Base-by-base conservation (phyloP, 2,888 invertebrate species). In the Metacarcinus magister region DNA sequence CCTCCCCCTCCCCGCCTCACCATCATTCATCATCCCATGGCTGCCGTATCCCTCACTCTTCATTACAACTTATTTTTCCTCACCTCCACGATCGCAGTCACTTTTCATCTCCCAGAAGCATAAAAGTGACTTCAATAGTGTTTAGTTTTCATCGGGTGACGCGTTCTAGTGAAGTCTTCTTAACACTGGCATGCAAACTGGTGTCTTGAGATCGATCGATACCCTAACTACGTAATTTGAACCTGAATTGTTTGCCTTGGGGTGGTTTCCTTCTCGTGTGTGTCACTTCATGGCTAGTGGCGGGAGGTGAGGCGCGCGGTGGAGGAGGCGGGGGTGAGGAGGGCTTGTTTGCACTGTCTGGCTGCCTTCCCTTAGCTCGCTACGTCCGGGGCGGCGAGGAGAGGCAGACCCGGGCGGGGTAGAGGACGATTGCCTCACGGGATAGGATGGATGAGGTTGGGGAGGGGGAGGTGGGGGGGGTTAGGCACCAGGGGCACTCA, bases 11-110 rank as follows among this genome's bases (percentile, higher is more conserved):
- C n/a, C 48, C 48, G 32, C 82, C 32, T 32, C 32, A 32, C 82
- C 82, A 82, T 82, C 82, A 82, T 82, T 82, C 32, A 82, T 82
- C 82, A 82, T 82, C 82, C 32, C 82, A 82, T 82, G 82, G 82
- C 82, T 82, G 32, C 32, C 82, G 28, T 82, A 32, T 82, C 82
- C 23, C 82, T 82, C 82, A 82, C 82, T 82, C 82, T 82, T 82
- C 82, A 82, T 82, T 32, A 82, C 32, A 23, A 82, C 82, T 82
- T 82, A 28, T 82, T 82, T 82, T 82, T 32, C 32, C 82, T 82
- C 32, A 82, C 82, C 82, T 28, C 13, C 82, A 28, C 82, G 28
- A 28, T 23, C 82, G 28, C 82, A 28, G 82, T 32, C 82, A 82
- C 82, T 28, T 13, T 32, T 82, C 82, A 67, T 67, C 7, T 54